Evolutionary conservation across 35 echinoderm and acorn worm genomes (phyloP), one percentile per base, ranked within the genome.

Genomic region (Heliocidaris tuberculata): DNA sequence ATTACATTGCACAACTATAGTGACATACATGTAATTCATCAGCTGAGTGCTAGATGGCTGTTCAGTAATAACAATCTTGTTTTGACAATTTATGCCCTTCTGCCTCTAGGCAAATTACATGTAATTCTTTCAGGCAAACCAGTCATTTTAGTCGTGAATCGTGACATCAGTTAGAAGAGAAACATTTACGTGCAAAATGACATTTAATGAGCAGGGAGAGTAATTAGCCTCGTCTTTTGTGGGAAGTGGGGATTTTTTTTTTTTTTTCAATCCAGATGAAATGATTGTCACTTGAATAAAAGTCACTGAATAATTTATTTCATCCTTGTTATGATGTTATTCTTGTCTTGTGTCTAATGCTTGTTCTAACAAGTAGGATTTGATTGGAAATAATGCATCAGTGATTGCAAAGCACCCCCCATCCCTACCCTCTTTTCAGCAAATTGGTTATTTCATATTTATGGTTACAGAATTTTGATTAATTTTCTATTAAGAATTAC

Each of bases 281-380:
- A 78, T 78, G 0, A 78, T 78, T 78, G 65, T 78, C 65, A 78
- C 65, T 78, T 78, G 65, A 78, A 78, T 78, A 78, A 78, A 78
- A 78, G 65, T 78, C 65, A 78, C 65, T n/a, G 65, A 78, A 78
- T 78, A 78, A 78, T 21, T 78, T 0, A 78, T 78, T 6, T 78
- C 7, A 27, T n/a, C n/a, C n/a, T n/a, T 3, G 21, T 21, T 78
- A 4, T 78, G 6, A 27, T 78, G 19, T 78, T 8, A 78, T 78
- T 78, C 4, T 70, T 70, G 21, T n/a, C 65, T 78, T 78, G 24
- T 71, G 61, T 71, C 24, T 17, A 71, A 78, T 17, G 24, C 27
- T 78, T 27, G 21, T 5, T 65, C 13, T 24, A 15, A 56, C 52
- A 10, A 24, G 21, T 0, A 13, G 8, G 7, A 4, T 78, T 27